Evolutionary conservation across 2,888 invertebrate genomes (phyloP).

Genomic region (Aspidiotus destructor): DNA sequence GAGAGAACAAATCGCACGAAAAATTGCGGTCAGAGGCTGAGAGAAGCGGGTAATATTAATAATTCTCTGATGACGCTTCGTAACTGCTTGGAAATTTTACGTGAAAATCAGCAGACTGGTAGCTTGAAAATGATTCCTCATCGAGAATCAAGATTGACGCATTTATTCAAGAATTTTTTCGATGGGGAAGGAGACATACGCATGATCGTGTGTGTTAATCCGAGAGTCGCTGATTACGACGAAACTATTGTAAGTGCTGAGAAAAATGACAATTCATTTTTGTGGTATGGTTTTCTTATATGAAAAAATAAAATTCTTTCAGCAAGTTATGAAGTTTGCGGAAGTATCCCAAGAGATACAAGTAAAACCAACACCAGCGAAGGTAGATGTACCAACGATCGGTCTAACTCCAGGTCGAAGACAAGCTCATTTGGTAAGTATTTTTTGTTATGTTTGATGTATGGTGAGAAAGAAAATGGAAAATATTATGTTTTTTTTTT

Average conservation of each 20-base stretch:
- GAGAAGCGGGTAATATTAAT: slow-evolving; percentile 79
- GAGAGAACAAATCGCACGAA: slow-evolving; percentile 87
- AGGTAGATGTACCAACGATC: slow-evolving; percentile 35
- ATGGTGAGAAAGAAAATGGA: too few relatives aligned
- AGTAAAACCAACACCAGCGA: slow-evolving; percentile 52
- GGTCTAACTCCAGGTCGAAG: slow-evolving; percentile 69
- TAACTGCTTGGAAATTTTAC: slow-evolving; percentile 77
- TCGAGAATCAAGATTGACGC: slow-evolving; percentile 86
- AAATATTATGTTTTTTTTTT: background rate
- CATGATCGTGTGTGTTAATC: slow-evolving; percentile 96
- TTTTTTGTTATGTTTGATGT: too few relatives aligned
- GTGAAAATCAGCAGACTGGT: slow-evolving; percentile 72
- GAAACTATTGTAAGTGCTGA: slow-evolving; percentile 66
- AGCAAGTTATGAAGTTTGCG: slow-evolving; percentile 94
- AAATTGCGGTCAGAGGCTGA: slow-evolving; percentile 63
- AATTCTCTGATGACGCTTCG: slow-evolving; percentile 90
- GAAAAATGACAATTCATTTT: background rate
- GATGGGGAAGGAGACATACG: slow-evolving; percentile 92
- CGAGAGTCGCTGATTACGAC: slow-evolving; percentile 82
- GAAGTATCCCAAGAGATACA: slow-evolving; percentile 94
- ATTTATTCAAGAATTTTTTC: slow-evolving; percentile 93
- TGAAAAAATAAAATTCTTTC: slow-evolving; percentile 36
- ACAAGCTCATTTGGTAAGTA: slow-evolving; percentile 60
- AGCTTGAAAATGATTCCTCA: slow-evolving; percentile 62
- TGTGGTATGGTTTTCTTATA: background rate